phyloP scores from a whole-genome alignment of 2,888 invertebrate genomes.

The Smittia sp. region DNA sequence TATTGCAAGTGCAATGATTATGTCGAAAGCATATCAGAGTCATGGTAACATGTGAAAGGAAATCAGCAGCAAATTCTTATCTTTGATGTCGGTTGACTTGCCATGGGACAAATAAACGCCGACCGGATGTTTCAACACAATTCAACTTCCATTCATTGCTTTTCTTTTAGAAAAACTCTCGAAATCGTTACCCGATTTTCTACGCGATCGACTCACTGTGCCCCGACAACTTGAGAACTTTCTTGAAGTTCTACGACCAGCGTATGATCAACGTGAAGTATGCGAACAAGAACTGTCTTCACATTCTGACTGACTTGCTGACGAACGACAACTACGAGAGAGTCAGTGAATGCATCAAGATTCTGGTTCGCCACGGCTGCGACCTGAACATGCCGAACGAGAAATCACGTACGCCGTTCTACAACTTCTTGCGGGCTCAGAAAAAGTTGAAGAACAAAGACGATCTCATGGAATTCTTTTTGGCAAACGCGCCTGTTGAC shows the following conservation, averaged over 20 bases:
- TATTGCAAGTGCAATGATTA: no score
- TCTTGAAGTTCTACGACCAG: slow-evolving; percentile 45
- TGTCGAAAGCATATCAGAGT: no score
- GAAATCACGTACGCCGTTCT: slow-evolving; percentile 30
- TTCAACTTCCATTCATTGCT: slow-evolving; percentile 10
- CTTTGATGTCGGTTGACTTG: no score
- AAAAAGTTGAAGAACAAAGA: neutral
- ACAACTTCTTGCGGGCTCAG: slow-evolving; percentile 6
- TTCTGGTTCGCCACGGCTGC: slow-evolving; percentile 49
- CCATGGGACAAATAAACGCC: no score
- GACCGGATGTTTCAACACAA: no score
- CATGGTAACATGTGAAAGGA: neutral
- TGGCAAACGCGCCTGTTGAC: slow-evolving; percentile 46
- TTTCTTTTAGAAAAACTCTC: slow-evolving; percentile 27
- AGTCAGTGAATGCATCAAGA: slow-evolving; percentile 48
- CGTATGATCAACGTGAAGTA: slow-evolving; percentile 32
- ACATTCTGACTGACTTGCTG: slow-evolving; percentile 50
- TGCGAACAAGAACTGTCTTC: slow-evolving; percentile 41
- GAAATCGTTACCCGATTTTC: slow-evolving; percentile 23
- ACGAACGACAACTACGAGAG: slow-evolving; percentile 45
- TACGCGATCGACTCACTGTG: slow-evolving; percentile 52
- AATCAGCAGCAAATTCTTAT: no score
- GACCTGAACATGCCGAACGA: slow-evolving; percentile 51
- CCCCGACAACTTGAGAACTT: slow-evolving; percentile 47
- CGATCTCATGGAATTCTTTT: slow-evolving; percentile 47